Evolutionary conservation across 2,797 vertebrate species (phyloP).

Genomic region (Coreius guichenoti): DNA sequence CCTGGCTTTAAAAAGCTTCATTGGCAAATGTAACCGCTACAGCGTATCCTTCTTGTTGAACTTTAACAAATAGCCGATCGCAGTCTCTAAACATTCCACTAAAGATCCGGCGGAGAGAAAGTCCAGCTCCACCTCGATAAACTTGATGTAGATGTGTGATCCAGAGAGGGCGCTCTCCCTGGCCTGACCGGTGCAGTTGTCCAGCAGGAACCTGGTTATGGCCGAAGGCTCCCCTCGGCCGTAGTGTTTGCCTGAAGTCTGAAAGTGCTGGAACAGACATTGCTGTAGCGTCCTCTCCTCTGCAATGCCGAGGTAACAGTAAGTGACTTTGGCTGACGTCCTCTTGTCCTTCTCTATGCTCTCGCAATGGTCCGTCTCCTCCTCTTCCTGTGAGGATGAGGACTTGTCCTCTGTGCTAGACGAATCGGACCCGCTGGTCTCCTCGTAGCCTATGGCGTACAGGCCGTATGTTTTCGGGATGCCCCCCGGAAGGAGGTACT

Average conservation of each 20-base stretch:
- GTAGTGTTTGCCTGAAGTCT: constrained; percentile 90
- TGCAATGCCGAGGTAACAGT: constrained; percentile 95
- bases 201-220: constrained; percentile 92
- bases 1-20: constrained; percentile 55
- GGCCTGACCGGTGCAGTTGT: constrained; percentile 82
- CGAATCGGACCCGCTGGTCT: constrained; percentile 50
- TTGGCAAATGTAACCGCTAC: constrained; percentile 58
- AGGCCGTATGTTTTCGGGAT: constrained; percentile 95
- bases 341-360: constrained; percentile 58
- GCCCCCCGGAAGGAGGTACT: constrained; percentile 93
- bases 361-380: constrained; percentile 57
- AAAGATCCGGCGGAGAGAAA: constrained; percentile 97
- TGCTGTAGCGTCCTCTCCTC: constrained; percentile 97
- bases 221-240: constrained; percentile 84
- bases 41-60: constrained; percentile 86
- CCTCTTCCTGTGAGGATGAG: constrained; percentile 59
- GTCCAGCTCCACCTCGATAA: constrained; percentile 98
- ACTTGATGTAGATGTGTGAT: constrained; percentile 91
- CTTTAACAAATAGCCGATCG: constrained; percentile 93
- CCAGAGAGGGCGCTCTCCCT: constrained; percentile 75
- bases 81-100: constrained; percentile 98
- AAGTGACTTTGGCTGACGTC: constrained; percentile 82
- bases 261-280: constrained; percentile 95
- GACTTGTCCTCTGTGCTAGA: constrained; percentile 62
- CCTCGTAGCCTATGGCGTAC: constrained; percentile 92